Conservation (phyloP, 2,797 vertebrate species). For the Chelonia mydas region DNA sequence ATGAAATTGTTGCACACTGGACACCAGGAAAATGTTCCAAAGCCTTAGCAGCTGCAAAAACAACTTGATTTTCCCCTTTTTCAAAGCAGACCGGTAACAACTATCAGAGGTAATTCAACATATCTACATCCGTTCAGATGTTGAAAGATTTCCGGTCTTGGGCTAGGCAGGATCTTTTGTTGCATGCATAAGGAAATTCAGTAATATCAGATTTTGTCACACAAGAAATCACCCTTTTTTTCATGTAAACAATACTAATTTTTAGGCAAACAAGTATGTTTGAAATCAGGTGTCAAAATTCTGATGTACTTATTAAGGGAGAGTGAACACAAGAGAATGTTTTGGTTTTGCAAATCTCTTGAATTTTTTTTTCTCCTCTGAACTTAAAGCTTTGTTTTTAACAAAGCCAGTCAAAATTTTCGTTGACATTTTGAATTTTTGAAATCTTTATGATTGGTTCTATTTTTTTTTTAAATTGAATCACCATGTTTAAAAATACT, state of each 20-base stretch:
- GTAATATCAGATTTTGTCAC: neutral
- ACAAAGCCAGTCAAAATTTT: too few relatives aligned
- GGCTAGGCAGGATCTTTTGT: neutral
- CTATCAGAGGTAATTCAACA: neutral
- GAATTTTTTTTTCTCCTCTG: neutral
- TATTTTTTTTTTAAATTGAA: neutral
- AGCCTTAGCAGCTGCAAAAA: fast-evolving
- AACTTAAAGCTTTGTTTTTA: neutral
- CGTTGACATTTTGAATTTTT: too few relatives aligned
- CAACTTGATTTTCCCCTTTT: fast-evolving
- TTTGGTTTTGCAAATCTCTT: neutral
- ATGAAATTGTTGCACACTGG: fast-evolving
- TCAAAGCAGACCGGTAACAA: neutral
- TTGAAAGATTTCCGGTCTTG: fast-evolving
- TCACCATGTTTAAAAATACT: neutral
- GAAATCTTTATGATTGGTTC: neutral
- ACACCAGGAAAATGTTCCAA: fast-evolving
- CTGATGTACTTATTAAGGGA: neutral
- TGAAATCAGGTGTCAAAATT: neutral
- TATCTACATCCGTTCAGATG: neutral
- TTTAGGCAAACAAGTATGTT: neutral
- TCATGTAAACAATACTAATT: neutral
- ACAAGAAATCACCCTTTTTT: neutral
- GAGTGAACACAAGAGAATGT: fast-evolving
- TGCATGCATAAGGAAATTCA: slow-evolving; percentile 9